Conservation (phyloP, 2,888 invertebrate genomes). For the Coremacera marginata region DNA sequence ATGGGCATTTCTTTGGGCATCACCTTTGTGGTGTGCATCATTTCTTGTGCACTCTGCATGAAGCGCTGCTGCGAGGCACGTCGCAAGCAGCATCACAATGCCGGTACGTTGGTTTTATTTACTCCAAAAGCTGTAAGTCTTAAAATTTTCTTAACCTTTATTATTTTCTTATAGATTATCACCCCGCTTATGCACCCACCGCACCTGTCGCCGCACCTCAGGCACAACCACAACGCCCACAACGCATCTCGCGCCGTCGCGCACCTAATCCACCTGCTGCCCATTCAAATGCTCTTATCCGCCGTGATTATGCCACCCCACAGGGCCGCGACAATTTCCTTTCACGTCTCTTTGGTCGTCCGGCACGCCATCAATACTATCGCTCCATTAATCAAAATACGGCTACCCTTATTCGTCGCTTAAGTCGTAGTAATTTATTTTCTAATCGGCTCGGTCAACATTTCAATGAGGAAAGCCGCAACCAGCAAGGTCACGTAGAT, state of each 20-base stretch:
- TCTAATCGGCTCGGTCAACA: constrained; percentile 59
- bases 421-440: constrained; percentile 67
- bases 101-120: neutral
- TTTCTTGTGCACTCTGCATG: constrained; percentile 58
- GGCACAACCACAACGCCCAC: constrained; percentile 47
- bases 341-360: constrained; percentile 65
- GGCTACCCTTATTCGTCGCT: constrained; percentile 64
- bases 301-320: constrained; percentile 49
- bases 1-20: constrained; percentile 61
- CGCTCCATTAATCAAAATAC: constrained; percentile 66
- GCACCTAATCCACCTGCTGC: constrained; percentile 34
- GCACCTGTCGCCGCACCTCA: constrained; percentile 46
- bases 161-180: constrained; percentile 13
- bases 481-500: constrained; percentile 37
- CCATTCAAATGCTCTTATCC: constrained; percentile 50
- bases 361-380: constrained; percentile 65
- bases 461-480: constrained; percentile 49
- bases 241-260: constrained; percentile 49
- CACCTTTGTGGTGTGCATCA: constrained; percentile 56
- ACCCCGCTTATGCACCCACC: constrained; percentile 6
- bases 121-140: too few relatives aligned
- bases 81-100: constrained; percentile 31
- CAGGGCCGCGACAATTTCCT: constrained; percentile 58
- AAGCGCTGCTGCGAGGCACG: constrained; percentile 55
- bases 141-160: neutral